Percentiles rank a stretch among this genome's conserved stretches.
Conservation (phyloP, 2,113 vertebrate species). For the Ctenomys sociabilis region DNA sequence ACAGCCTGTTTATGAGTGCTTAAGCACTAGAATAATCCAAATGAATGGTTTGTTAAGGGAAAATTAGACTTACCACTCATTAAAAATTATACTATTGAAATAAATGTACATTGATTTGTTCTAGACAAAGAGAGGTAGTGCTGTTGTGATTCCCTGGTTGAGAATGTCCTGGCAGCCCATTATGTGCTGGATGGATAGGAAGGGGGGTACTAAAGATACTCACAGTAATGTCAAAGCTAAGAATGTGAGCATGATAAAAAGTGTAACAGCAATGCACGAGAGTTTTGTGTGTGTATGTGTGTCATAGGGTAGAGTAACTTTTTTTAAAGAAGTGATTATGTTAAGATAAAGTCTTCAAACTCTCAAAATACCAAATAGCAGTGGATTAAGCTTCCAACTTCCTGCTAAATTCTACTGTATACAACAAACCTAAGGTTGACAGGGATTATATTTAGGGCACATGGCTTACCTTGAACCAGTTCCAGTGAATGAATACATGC, state of each 20-base stretch:
- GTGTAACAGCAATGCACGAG: neutral
- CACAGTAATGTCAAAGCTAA: neutral
- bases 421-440: neutral
- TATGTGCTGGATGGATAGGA: neutral
- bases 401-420: neutral
- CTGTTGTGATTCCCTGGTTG: neutral
- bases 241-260: neutral
- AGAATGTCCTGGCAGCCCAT: neutral
- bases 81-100: neutral
- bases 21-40: neutral
- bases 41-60: constrained; percentile 6
- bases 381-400: neutral
- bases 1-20: neutral
- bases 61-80: neutral
- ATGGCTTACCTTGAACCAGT: neutral
- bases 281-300: neutral
- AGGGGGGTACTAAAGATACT: fast-evolving
- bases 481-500: neutral
- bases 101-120: neutral
- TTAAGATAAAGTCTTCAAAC: neutral
- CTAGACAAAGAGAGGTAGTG: neutral
- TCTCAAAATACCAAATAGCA: constrained; percentile 37
- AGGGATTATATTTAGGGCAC: neutral
- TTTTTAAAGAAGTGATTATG: neutral
- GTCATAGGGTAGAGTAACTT: neutral